Percentiles rank a stretch among this genome's conserved stretches.
phyloP scores from a whole-genome alignment of 2,113 vertebrate species.

The Antechinus flavipes region DNA sequence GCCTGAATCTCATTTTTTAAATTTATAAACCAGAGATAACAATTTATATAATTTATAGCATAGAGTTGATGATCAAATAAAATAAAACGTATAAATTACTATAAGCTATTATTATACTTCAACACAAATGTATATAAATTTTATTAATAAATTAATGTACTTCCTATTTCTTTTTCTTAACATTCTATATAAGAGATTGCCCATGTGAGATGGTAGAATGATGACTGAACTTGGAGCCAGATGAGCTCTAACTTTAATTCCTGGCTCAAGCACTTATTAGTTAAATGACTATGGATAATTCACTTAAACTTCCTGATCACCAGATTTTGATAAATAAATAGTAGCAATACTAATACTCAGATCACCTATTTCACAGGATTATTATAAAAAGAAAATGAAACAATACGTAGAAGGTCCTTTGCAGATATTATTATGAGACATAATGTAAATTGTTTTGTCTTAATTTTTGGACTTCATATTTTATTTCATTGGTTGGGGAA shows the following conservation, averaged over 20 bases:
- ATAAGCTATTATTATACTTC: background rate
- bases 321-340: background rate
- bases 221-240: background rate
- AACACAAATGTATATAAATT: background rate
- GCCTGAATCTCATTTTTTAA: background rate
- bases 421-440: background rate
- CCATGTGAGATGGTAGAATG: background rate
- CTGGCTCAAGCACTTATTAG: background rate
- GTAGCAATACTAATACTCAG: background rate
- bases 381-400: background rate
- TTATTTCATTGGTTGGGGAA: background rate
- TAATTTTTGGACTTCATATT: background rate
- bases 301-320: background rate
- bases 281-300: background rate
- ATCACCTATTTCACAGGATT: fast-evolving
- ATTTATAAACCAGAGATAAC: background rate
- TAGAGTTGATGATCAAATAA: background rate
- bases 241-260: background rate
- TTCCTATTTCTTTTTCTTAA: background rate
- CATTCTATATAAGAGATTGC: background rate
- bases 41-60: background rate
- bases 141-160: background rate
- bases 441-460: background rate
- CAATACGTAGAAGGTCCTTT: background rate
- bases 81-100: background rate